Conservation (phyloP, 2,797 vertebrate genomes). For the Pangasius macronema region DNA sequence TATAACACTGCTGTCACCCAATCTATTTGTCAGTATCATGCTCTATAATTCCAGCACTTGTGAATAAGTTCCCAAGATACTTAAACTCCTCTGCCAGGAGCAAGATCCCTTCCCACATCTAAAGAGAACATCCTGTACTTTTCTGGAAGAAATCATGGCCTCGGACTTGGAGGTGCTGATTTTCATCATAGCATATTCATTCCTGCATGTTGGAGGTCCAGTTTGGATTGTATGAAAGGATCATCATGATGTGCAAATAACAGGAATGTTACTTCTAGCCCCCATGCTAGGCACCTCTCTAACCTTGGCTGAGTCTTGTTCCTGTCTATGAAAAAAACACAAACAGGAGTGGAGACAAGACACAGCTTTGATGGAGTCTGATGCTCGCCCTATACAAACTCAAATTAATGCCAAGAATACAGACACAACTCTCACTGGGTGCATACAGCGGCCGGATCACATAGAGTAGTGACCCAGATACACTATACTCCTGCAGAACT, state of each 20-base stretch:
- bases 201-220: neutral
- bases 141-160: neutral
- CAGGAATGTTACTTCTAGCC: neutral
- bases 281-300: too few species aligned
- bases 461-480: too few species aligned
- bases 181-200: neutral
- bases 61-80: neutral
- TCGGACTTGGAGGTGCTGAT: neutral
- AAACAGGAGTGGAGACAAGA: too few species aligned
- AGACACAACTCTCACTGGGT: too few species aligned
- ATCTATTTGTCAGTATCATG: neutral
- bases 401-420: too few species aligned
- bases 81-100: neutral
- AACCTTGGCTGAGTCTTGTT: too few species aligned
- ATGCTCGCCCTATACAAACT: too few species aligned
- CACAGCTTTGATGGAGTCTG: too few species aligned
- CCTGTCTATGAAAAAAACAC: too few species aligned
- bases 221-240: neutral
- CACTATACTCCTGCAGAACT: too few species aligned
- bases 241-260: neutral
- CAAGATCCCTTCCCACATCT: neutral
- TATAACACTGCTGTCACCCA: neutral
- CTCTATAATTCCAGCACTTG: neutral
- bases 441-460: too few species aligned
- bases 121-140: neutral